A percentile compares a stretch with the other conserved stretches of the same genome.
These are phyloP conservation scores for Habropoda laboriosa DNA, from an alignment of 1,140 invertebrate species.

Conservation along the genomic window DNA sequence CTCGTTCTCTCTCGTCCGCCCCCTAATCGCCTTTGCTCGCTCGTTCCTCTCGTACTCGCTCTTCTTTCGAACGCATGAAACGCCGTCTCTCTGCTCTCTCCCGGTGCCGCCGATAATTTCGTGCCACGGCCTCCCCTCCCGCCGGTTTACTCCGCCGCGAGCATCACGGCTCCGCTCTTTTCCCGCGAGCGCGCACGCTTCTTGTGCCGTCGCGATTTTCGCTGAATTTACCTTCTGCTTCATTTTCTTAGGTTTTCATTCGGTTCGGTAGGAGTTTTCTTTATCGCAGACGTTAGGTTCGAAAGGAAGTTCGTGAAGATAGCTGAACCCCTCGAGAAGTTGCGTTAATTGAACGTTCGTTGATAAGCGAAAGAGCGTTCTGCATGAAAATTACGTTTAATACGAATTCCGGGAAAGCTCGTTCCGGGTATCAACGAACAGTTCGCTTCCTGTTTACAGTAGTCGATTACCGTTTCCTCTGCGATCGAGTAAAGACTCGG, in stretches of 20 bases:
- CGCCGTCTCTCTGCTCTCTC: slow-evolving; percentile 42
- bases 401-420: too few relatives aligned
- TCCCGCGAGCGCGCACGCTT: not conserved
- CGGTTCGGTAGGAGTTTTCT: not conserved
- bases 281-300: too few relatives aligned
- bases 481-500: too few relatives aligned
- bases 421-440: too few relatives aligned
- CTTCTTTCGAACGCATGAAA: slow-evolving; percentile 53
- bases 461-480: too few relatives aligned
- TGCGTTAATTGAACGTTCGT: too few relatives aligned
- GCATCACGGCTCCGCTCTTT: not conserved
- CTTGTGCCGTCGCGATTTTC: not conserved
- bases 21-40: slow-evolving; percentile 69
- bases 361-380: too few relatives aligned
- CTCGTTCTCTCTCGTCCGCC: slow-evolving; percentile 60
- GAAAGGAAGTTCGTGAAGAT: too few relatives aligned
- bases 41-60: slow-evolving; percentile 35
- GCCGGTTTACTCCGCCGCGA: not conserved
- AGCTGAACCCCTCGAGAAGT: too few relatives aligned
- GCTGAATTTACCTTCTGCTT: not conserved
- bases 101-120: slow-evolving; percentile 69
- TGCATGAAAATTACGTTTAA: too few relatives aligned
- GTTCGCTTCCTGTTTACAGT: too few relatives aligned
- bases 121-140: slow-evolving; percentile 53
- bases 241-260: too few relatives aligned